Conservation (phyloP, 2,113 vertebrate genomes). For the Hippocampus zosterae region DNA sequence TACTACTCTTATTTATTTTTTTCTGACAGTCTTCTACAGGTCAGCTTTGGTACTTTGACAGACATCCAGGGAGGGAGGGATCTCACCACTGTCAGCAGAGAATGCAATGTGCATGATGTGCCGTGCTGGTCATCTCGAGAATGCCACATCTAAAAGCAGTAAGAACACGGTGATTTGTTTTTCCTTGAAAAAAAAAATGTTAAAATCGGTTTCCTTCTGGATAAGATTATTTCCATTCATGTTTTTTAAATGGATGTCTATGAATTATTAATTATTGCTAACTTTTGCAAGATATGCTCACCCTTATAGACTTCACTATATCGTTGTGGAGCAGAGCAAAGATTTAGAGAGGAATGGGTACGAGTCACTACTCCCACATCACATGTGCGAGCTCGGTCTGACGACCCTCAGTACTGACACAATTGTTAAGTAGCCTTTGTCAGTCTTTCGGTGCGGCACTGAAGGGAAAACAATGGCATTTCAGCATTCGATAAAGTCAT, state of each 20-base stretch:
- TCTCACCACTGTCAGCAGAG: too few relatives aligned
- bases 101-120: too few relatives aligned
- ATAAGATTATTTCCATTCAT: not conserved
- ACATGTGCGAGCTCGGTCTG: conserved; percentile 33
- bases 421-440: conserved; percentile 62
- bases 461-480: conserved; percentile 35
- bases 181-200: too few relatives aligned
- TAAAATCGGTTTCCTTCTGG: too few relatives aligned
- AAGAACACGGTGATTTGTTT: too few relatives aligned
- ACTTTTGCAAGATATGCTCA: not conserved
- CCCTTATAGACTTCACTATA: not conserved
- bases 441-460: conserved; percentile 43
- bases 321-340: not conserved
- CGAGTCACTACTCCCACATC: conserved; percentile 31
- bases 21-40: too few relatives aligned
- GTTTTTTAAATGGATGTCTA: not conserved
- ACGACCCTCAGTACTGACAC: conserved; percentile 43
- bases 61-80: too few relatives aligned
- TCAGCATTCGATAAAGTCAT: conserved; percentile 41
- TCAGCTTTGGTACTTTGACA: too few relatives aligned
- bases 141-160: too few relatives aligned
- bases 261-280: not conserved
- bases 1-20: too few relatives aligned
- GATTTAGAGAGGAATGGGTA: not conserved
- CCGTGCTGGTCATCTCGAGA: too few relatives aligned